Base-by-base conservation (phyloP, 2,113 vertebrate species). In the Siniperca chuatsi region DNA sequence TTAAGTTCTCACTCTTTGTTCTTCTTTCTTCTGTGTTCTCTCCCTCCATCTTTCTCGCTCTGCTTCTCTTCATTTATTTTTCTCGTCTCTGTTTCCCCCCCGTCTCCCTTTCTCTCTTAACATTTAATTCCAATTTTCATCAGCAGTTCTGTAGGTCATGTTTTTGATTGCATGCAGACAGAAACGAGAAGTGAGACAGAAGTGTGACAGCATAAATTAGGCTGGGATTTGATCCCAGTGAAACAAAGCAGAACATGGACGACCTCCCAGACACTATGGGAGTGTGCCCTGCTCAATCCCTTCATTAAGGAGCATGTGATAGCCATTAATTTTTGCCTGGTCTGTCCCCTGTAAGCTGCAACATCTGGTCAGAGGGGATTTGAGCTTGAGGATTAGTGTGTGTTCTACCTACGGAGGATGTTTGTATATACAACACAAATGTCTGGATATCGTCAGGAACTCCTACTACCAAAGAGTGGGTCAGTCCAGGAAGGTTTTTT, bases 361-460 rank as follows among this genome's bases (percentile, higher is more conserved):
- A 90, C 91, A 94, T 94, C 94, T 94, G 91, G 87, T 92, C 90
- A 77, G 64, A 58, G 82, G 80, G 86, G 91, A 91, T 92, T 92
- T 87, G 40, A 87, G 83, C n/a, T 71, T 42, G 44, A 82, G 92
- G 90, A 92, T 94, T 92, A 90, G 73, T 86, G 68, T 79, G 90
- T 76, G 69, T 9, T 86, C 71, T 79, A 42, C 35, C 76, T 85
- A 67, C 84, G 75, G 75, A 89, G 86, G 79, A 83, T 93, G 88
- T 91, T 91, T 93, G 87, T 87, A 78, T 90, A 85, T 83, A 92
- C 80, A 90, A 87, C 70, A 83, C 72, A 90, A 79, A 87, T 54
- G 88, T 89, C 83, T 90, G 80, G 81, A 85, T 84, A 79, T 79
- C 71, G 42, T 92, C 82, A 85, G 81, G 72, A 78, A 79, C 88